phyloP scores from a whole-genome alignment of 2,888 invertebrate species.

The Tenthredo notha region DNA sequence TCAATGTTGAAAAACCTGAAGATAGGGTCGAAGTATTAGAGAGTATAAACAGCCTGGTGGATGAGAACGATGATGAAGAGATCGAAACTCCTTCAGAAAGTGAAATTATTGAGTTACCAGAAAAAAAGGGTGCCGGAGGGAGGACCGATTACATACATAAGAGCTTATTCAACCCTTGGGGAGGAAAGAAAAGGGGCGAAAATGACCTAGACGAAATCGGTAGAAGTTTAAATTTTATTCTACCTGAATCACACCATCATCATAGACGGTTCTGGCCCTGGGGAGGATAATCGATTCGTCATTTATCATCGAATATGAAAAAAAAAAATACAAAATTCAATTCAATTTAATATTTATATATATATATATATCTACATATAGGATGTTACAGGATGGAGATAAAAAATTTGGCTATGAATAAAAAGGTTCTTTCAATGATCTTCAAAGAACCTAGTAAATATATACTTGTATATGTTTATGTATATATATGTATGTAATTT shows the following conservation, averaged over 20 bases:
- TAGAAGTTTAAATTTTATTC: neutral
- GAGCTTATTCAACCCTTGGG: constrained; percentile 36
- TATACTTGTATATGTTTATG: neutral
- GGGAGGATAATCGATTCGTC: neutral
- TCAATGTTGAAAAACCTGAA: neutral
- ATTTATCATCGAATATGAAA: neutral
- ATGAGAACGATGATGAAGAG: neutral
- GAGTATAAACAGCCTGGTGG: neutral
- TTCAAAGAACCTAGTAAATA: neutral
- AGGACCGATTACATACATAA: neutral
- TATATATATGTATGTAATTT: neutral
- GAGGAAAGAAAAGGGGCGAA: constrained; percentile 19
- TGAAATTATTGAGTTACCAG: constrained; percentile 19
- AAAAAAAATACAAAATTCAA: neutral
- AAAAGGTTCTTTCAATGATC: neutral
- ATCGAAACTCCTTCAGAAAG: constrained; percentile 2
- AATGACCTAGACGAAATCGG: neutral
- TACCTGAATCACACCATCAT: constrained; percentile 6
- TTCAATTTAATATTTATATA: neutral
- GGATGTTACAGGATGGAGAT: neutral
- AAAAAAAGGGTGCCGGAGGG: neutral
- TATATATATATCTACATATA: neutral
- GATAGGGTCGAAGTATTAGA: neutral
- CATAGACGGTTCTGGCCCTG: constrained; percentile 9
- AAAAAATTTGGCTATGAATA: constrained; percentile 7